Percentiles rank a stretch among this genome's conserved stretches.
Conservation (phyloP, 2,888 invertebrate genomes). For the Hymenopus coronatus region DNA sequence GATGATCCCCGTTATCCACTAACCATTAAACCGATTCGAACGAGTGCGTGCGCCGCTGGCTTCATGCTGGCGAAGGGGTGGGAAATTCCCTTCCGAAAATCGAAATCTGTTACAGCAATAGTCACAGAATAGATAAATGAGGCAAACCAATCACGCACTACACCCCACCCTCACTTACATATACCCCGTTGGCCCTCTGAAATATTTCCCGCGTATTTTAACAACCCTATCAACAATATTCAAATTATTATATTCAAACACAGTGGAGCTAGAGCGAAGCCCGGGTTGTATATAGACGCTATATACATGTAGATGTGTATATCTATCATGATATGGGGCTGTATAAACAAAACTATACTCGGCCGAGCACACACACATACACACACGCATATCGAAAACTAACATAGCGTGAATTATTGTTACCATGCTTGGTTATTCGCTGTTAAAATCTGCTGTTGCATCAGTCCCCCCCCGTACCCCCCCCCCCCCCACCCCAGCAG, state of each 20-base stretch:
- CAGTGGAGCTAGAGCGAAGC: background rate
- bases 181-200: slow-evolving; percentile 1
- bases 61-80: background rate
- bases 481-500: background rate
- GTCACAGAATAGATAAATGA: slow-evolving; percentile 10
- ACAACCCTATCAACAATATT: slow-evolving; percentile 22
- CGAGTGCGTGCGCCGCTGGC: background rate
- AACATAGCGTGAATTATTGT: slow-evolving; percentile 21
- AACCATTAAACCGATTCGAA: slow-evolving; percentile 16
- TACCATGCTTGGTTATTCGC: slow-evolving; percentile 20
- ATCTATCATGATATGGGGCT: slow-evolving; percentile 17
- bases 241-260: slow-evolving; percentile 22
- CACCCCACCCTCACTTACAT: background rate
- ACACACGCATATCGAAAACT: slow-evolving; percentile 19
- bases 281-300: background rate
- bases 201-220: slow-evolving; percentile 22
- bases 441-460: slow-evolving; percentile 14
- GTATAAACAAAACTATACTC: slow-evolving; percentile 19
- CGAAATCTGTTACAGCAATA: slow-evolving; percentile 17
- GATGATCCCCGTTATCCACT: slow-evolving; percentile 11
- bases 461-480: background rate
- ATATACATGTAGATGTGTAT: background rate
- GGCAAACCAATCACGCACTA: slow-evolving; percentile 5
- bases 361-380: slow-evolving; percentile 8
- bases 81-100: background rate